phyloP scores from a whole-genome alignment of 2,797 vertebrate genomes.

The Aeoliscus strigatus region DNA sequence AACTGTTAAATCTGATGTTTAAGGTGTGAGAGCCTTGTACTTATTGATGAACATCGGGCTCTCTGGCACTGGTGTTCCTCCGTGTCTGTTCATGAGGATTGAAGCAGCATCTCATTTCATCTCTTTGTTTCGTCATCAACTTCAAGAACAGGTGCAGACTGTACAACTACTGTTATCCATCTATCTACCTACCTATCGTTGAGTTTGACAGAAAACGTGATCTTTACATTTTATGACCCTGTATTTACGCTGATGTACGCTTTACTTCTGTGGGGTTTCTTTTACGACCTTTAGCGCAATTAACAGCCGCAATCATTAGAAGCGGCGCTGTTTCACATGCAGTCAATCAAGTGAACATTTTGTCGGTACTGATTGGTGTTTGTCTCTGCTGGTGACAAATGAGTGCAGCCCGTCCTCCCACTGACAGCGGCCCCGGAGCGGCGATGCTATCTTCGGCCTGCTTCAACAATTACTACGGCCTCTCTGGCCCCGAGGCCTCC shows the following conservation, averaged over 20 bases:
- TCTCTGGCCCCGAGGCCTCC: constrained; percentile 49
- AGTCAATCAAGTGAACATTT: constrained; percentile 67
- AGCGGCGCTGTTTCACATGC: constrained; percentile 58
- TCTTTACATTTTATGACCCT: no score
- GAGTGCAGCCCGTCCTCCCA: constrained; percentile 49
- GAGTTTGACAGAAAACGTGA: no score
- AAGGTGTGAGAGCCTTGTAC: no score
- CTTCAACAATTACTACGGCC: constrained; percentile 67
- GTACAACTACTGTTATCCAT: no score
- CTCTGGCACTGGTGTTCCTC: no score
- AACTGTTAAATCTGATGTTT: no score
- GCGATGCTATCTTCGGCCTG: constrained; percentile 64
- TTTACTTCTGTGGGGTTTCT: constrained; percentile 33
- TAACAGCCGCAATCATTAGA: constrained; percentile 61
- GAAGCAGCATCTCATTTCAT: no score
- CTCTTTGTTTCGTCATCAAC: no score
- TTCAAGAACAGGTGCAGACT: no score
- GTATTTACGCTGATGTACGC: constrained; percentile 26
- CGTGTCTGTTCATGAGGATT: no score
- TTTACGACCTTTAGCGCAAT: constrained; percentile 61
- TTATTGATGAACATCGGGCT: no score
- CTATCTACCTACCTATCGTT: no score
- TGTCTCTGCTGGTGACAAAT: constrained; percentile 64
- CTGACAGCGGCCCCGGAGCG: constrained; percentile 62
- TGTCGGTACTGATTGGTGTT: constrained; percentile 56